Base-by-base conservation (phyloP, 2,113 vertebrate genomes). In the Phoxinus phoxinus region DNA sequence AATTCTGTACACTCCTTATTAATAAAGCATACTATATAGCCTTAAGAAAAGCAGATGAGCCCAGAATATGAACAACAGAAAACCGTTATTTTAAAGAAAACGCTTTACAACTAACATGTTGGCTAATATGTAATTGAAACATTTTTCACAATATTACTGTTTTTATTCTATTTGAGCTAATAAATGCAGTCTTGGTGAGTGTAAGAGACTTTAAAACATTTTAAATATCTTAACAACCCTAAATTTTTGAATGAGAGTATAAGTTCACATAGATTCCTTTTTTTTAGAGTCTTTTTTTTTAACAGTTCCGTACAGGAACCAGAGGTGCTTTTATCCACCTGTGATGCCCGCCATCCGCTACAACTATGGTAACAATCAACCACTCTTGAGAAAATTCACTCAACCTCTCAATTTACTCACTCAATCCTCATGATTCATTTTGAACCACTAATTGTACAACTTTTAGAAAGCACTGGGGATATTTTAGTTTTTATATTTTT, bases 211-310 rank as follows among this genome's bases (percentile, higher is more conserved):
- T 48, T 13, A 48, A 13, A 48, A 48, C 12, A 1, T 13, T 13
- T 4, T 3, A 2, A 63, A 25, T 27, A 27, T 27, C 11, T 6
- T 63, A 6, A 25, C 25, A 63, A 63, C 11, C 25, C 25, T 12
- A 30, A 65, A 65, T 27, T 8, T 67, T 32, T 48, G 12, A 48
- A 6, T 67, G 13, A 67, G 32, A 11, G 2, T 71, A 2, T 71
- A 37, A 23, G 2, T 71, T 21, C 35, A 6, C 35, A 71, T 0
- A 8, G 53, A 56, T 53, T 53, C 5, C 17, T 53, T 17, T 67
- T 67, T 69, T 69, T n/a, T n/a, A n/a, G n/a, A n/a, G 5, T 11
- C 0, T 61, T 80, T 79, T 79, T 48, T 80, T 80, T 80, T 44
- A 25, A 44, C 35, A 63, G 58, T 3, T 44, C 12, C 7, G 0